Percentiles rank a stretch among this genome's conserved stretches.
Evolutionary conservation across 2,113 vertebrate species (phyloP).

Genomic region (Seriola aureovittata): DNA sequence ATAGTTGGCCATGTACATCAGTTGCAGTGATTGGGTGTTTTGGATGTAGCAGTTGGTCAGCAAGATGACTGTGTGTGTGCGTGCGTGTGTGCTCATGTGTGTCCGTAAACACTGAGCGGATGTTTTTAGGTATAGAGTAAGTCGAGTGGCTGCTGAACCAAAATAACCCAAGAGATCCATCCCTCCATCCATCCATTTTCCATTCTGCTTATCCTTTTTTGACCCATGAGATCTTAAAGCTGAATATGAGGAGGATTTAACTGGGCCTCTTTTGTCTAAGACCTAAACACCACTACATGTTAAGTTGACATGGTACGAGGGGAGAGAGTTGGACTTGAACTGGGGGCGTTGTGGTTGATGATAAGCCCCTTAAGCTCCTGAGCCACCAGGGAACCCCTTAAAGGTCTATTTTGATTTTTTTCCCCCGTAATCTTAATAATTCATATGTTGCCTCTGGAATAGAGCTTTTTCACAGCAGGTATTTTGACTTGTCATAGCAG

Average conservation of each 20-base stretch:
- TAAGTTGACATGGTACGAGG: too few relatives aligned
- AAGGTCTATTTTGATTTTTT: too few relatives aligned
- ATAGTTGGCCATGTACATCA: slow-evolving; percentile 30
- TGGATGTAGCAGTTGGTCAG: slow-evolving; percentile 44
- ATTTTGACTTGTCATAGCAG: too few relatives aligned
- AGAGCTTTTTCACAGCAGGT: background rate
- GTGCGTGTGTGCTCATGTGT: background rate
- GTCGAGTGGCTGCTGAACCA: background rate
- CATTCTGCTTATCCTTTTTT: too few relatives aligned
- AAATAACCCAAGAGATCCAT: background rate
- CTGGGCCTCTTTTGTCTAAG: background rate
- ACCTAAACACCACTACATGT: background rate
- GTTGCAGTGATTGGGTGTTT: slow-evolving; percentile 30
- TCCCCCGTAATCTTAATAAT: too few relatives aligned
- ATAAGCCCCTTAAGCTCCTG: too few relatives aligned
- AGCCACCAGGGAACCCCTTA: too few relatives aligned
- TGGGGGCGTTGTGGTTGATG: too few relatives aligned
- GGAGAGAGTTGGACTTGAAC: too few relatives aligned
- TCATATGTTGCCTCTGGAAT: too few relatives aligned
- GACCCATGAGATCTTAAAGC: background rate
- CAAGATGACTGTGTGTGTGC: slow-evolving; percentile 4
- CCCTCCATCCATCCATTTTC: too few relatives aligned
- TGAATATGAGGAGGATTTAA: background rate
- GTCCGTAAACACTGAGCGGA: background rate
- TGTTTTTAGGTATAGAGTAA: background rate